Evolutionary conservation across 2,113 vertebrate genomes (phyloP), one percentile per base, ranked within the genome.

Genomic region (Megaceryle torquata): DNA sequence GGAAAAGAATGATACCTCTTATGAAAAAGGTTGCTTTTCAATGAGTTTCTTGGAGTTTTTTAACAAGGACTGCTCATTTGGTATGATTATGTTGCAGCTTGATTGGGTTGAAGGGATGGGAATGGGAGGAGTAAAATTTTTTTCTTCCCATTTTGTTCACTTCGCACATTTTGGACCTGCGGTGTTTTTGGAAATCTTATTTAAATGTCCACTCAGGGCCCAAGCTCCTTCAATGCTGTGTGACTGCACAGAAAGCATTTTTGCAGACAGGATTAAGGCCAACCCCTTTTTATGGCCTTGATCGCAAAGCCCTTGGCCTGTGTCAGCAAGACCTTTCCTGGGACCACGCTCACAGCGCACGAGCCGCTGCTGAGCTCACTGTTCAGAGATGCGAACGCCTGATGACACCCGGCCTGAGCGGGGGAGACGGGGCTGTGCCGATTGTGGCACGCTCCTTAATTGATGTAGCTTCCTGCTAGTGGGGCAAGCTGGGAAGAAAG

Each of bases 331-430:
- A 11, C 35, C 61, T 53, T 78, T 78, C 21, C 70, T 50, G 12
- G 33, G 29, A 31, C 16, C 20, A 8, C 37, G 6, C 0, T 1
- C 6, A 9, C 7, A 0, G 0, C 39, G n/a, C n/a, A 10, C 1
- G 3, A 80, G 64, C 15, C 35, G 4, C 31, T 10, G 61, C 25
- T 6, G 41, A 37, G 29, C 15, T 59, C 4, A 2, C 0, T 37
- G 71, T 11, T 37, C 3, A 5, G 63, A 44, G 65, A 16, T 61
- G 26, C 0, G 1, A 61, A 33, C 0, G 1, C 14, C 54, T 14
- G 14, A 44, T 67, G 86, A 61, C 35, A 15, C 25, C 9, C 1
- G 0, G 21, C n/a, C 18, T 29, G 20, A 69, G 77, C 1, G 2
- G 46, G 35, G 0, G 13, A 48, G 69, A 11, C 20, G 5, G 31